phyloP scores from a whole-genome alignment of 2,113 vertebrate genomes.

The Microtus pennsylvanicus region DNA sequence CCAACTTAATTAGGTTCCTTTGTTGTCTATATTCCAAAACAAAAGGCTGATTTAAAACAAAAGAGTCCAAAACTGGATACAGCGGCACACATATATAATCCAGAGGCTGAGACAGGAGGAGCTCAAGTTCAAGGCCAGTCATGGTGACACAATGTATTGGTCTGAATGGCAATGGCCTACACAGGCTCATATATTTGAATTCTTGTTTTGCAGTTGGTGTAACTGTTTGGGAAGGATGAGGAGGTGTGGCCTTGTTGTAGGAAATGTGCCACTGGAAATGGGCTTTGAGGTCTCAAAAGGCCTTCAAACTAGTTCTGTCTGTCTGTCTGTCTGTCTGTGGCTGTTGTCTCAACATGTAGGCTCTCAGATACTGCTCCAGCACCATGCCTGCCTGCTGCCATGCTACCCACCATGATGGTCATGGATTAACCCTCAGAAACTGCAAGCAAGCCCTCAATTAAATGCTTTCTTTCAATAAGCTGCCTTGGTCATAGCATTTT shows the following conservation, averaged over 20 bases:
- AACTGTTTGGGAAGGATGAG: neutral
- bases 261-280: too few species aligned
- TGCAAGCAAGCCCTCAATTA: neutral
- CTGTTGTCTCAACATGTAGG: neutral
- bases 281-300: neutral
- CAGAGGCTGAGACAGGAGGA: neutral
- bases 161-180: neutral
- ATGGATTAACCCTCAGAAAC: neutral
- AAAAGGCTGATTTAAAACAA: constrained; percentile 43
- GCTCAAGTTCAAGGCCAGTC: neutral
- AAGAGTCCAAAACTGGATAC: neutral
- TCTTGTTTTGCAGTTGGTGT: neutral
- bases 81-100: neutral
- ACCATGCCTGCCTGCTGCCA: neutral
- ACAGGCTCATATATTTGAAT: neutral
- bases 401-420: neutral
- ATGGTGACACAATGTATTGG: neutral
- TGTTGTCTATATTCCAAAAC: constrained; percentile 25
- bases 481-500: neutral
- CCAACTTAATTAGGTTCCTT: constrained; percentile 2
- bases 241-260: neutral
- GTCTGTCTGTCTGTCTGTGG: too few species aligned
- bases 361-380: neutral
- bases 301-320: neutral
- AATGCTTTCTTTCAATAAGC: neutral